Evolutionary conservation across 1,140 invertebrate genomes (phyloP).

Genomic region (Pemphigus obesinymphae): DNA sequence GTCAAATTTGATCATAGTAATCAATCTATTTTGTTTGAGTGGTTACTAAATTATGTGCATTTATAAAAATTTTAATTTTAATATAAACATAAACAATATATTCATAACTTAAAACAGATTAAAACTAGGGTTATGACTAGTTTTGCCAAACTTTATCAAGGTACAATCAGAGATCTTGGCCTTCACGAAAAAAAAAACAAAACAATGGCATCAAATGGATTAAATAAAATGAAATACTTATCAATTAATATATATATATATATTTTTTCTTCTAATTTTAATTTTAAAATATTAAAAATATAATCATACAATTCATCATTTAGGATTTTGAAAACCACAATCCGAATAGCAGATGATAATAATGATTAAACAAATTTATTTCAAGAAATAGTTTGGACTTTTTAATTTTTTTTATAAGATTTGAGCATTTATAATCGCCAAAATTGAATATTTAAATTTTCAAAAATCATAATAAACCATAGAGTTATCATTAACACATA

Average conservation of each 20-base stretch:
- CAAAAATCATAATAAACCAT: constrained; percentile 9
- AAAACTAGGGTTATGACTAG: constrained; percentile 39
- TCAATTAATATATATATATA: too few species aligned
- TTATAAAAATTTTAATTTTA: background rate
- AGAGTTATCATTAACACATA: background rate
- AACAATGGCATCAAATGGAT: background rate
- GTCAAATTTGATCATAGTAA: background rate
- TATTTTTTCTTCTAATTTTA: too few species aligned
- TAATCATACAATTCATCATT: background rate
- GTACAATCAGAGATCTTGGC: constrained; percentile 20
- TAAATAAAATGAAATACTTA: background rate
- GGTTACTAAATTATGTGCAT: constrained; percentile 22
- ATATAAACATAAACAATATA: constrained; percentile 3
- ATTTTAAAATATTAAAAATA: background rate
- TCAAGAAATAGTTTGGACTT: background rate
- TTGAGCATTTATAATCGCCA: background rate
- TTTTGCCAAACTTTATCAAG: constrained; percentile 19
- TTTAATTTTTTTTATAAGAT: background rate
- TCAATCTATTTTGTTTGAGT: background rate
- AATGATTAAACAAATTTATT: background rate
- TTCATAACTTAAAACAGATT: constrained; percentile 4
- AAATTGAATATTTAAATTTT: background rate
- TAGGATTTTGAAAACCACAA: background rate
- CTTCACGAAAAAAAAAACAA: constrained; percentile 14
- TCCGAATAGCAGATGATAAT: background rate